These are phyloP conservation scores for Cephus pulcher DNA, from an alignment of 2,888 invertebrate genomes.

Conservation along the genomic window DNA sequence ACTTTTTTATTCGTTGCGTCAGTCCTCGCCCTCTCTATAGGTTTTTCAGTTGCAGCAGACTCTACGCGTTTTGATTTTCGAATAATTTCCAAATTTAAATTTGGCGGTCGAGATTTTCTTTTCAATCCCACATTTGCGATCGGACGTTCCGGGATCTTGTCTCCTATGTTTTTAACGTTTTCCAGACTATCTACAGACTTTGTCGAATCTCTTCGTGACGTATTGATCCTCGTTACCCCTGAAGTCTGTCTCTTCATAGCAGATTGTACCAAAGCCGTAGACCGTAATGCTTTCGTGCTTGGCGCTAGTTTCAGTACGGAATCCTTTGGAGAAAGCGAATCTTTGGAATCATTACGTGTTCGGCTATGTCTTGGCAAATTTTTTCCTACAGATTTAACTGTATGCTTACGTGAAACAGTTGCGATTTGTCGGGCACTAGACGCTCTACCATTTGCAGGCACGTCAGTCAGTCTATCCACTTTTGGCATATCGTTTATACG, in stretches of 20 bases:
- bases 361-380: neutral
- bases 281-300: neutral
- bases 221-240: constrained; percentile 21
- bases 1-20: neutral
- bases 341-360: neutral
- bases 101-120: neutral
- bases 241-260: constrained; percentile 12
- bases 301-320: neutral
- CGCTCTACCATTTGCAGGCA: neutral
- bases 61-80: neutral
- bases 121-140: neutral
- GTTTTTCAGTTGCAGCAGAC: neutral
- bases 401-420: neutral
- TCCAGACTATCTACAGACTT: constrained; percentile 10
- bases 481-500: neutral
- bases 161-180: neutral
- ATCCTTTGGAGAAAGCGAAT: neutral
- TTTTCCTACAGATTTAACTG: neutral
- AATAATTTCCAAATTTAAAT: neutral
- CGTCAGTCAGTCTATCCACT: neutral
- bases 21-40: neutral
- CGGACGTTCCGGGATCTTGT: neutral
- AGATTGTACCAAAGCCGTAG: neutral
- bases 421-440: neutral
- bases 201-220: constrained; percentile 15